Conservation (phyloP, 2,113 vertebrate genomes). For the Tychaedon coryphoeus region DNA sequence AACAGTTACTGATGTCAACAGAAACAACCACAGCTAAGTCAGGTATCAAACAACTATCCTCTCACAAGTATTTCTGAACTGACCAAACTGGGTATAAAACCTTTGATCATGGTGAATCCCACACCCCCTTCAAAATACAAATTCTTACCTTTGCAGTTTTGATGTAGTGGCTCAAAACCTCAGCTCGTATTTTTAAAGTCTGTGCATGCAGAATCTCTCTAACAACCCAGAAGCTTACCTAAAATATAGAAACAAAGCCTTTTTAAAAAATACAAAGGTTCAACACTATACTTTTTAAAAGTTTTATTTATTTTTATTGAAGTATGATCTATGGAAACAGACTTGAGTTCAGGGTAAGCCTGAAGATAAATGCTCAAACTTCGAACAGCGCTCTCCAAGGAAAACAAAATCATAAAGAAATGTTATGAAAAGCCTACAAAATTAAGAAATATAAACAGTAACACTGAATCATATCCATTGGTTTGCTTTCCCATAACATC, state of each 20-base stretch:
- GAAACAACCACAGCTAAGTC: background rate
- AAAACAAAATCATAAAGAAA: background rate
- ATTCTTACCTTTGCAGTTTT: constrained; percentile 94
- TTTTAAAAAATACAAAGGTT: background rate
- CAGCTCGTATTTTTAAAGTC: constrained; percentile 97
- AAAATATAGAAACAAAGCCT: constrained; percentile 3
- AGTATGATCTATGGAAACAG: background rate
- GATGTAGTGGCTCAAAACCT: constrained; percentile 97
- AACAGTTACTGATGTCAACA: background rate
- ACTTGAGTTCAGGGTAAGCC: background rate
- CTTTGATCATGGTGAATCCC: background rate
- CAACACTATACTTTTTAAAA: background rate
- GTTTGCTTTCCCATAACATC: background rate
- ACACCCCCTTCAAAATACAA: background rate
- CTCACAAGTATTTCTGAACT: background rate
- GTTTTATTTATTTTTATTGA: background rate
- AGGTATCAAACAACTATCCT: constrained; percentile 20
- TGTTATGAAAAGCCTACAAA: background rate
- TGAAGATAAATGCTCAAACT: background rate
- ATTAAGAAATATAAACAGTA: background rate
- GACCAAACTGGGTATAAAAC: background rate
- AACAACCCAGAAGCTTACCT: constrained; percentile 99
- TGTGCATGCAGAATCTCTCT: constrained; percentile 97
- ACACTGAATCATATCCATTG: background rate
- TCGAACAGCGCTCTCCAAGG: background rate